These are phyloP conservation scores for Papilio polyxenes DNA, from an alignment of 1,140 invertebrate species.

Conservation along the genomic window DNA sequence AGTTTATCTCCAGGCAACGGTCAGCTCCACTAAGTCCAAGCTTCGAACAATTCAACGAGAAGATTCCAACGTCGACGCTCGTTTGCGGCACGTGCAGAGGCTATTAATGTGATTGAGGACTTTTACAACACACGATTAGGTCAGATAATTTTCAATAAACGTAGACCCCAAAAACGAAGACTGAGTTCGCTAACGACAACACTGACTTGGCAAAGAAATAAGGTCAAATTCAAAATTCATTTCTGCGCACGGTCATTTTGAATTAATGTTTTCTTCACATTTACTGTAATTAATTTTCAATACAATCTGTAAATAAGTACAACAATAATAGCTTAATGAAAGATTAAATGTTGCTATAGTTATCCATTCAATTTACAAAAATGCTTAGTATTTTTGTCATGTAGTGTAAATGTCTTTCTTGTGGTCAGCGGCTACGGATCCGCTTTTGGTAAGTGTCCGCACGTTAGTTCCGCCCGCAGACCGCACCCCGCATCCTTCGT, in stretches of 20 bases:
- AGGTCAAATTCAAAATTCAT: too few relatives aligned
- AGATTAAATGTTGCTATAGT: too few relatives aligned
- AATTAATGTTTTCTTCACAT: too few relatives aligned
- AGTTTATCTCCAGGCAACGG: constrained; percentile 68
- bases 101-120: constrained; percentile 46
- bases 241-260: too few relatives aligned
- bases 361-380: neutral
- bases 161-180: neutral
- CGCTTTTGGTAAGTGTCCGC: constrained; percentile 60
- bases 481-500: constrained; percentile 39
- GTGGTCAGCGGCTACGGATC: constrained; percentile 49
- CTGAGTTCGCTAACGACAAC: too few relatives aligned
- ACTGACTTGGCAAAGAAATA: too few relatives aligned
- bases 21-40: constrained; percentile 67
- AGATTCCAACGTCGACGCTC: constrained; percentile 56
- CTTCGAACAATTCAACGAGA: constrained; percentile 71
- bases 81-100: constrained; percentile 62
- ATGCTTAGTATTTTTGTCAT: constrained; percentile 45
- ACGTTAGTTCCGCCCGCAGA: constrained; percentile 51
- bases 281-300: neutral
- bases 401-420: constrained; percentile 47
- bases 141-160: neutral
- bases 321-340: too few relatives aligned
- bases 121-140: constrained; percentile 49
- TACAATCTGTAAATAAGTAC: too few relatives aligned